These are phyloP conservation scores for Ageneiosus marmoratus DNA, from an alignment of 2,113 vertebrate genomes.

Conservation along the genomic window DNA sequence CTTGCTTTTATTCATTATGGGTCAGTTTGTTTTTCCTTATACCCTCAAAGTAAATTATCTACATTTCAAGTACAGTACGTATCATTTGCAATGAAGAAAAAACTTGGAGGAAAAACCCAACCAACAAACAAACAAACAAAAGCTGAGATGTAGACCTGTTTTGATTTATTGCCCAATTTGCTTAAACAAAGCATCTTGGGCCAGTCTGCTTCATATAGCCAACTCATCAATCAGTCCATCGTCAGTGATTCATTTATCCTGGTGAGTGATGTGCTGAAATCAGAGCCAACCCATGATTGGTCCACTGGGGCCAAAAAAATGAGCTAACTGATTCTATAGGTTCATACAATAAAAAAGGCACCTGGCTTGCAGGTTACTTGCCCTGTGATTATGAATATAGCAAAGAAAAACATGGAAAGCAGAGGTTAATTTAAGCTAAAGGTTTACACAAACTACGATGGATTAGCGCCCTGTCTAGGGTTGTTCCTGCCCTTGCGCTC, in stretches of 20 bases:
- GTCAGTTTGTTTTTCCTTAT: neutral
- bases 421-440: too few relatives aligned
- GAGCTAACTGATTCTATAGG: too few relatives aligned
- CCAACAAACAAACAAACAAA: too few relatives aligned
- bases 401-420: neutral
- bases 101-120: too few relatives aligned
- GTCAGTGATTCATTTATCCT: neutral
- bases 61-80: neutral
- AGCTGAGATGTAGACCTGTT: too few relatives aligned
- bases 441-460: too few relatives aligned
- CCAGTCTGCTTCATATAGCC: neutral
- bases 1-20: neutral
- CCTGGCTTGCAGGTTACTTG: neutral
- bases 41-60: neutral
- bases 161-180: neutral
- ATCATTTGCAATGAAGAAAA: too few relatives aligned
- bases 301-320: neutral
- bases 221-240: neutral
- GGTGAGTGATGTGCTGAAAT: neutral
- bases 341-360: neutral
- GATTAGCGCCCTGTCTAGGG: too few relatives aligned
- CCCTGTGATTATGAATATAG: neutral
- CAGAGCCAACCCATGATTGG: neutral
- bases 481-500: too few relatives aligned
- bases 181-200: neutral